Conservation (phyloP, 1,140 invertebrate genomes). For the Bilobella aurantiaca region DNA sequence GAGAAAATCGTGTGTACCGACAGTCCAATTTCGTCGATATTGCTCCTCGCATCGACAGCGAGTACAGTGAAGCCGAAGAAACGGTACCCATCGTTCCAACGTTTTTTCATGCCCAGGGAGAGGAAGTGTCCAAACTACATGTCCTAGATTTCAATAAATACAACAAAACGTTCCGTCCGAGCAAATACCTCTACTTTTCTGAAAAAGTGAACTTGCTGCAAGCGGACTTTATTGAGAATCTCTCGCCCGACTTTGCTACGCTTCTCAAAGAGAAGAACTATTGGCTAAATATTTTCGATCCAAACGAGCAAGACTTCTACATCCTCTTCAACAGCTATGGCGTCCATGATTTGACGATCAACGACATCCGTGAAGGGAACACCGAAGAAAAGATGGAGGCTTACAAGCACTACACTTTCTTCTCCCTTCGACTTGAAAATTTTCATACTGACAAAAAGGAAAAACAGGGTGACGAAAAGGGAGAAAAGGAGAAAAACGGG, state of each 20-base stretch:
- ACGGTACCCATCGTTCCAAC: conserved; percentile 9
- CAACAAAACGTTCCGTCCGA: not conserved
- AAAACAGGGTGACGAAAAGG: not conserved
- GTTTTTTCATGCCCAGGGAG: not conserved
- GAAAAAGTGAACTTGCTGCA: not conserved
- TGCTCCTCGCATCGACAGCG: not conserved
- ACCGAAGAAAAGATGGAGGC: conserved; percentile 17
- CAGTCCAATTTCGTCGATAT: not conserved
- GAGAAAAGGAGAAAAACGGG: not conserved
- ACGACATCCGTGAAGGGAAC: conserved; percentile 10
- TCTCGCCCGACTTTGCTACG: not conserved
- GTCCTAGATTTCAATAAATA: conserved; percentile 15
- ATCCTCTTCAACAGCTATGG: conserved; percentile 6
- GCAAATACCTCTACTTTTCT: conserved; percentile 14
- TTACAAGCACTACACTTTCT: conserved; percentile 17
- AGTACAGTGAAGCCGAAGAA: conserved; percentile 8
- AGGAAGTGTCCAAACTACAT: not conserved
- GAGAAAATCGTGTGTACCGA: not conserved
- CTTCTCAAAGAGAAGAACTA: conserved; percentile 11
- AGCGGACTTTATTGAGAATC: not conserved
- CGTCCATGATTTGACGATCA: conserved; percentile 13
- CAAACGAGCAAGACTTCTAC: conserved; percentile 2
- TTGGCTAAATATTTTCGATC: conserved; percentile 15
- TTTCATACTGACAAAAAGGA: not conserved
- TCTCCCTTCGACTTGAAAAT: conserved; percentile 7